Conservation (phyloP, 2,888 invertebrate species). For the Drosophila bunnanda region DNA sequence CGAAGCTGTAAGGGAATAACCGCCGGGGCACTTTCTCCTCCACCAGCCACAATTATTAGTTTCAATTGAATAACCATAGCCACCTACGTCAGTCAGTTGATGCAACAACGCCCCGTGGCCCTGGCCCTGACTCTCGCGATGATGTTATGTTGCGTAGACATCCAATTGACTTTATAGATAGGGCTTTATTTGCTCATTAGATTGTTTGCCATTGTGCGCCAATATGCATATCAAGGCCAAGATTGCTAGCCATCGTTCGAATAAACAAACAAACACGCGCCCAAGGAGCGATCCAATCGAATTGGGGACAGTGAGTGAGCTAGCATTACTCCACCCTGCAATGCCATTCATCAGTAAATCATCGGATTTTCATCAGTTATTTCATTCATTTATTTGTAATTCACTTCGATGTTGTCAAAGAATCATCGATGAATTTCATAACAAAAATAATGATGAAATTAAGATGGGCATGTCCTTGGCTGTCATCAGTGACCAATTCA, state of each 20-base stretch:
- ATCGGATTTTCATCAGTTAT: neutral
- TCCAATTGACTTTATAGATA: slow-evolving; percentile 38
- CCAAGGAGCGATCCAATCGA: neutral
- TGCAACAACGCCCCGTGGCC: slow-evolving; percentile 10
- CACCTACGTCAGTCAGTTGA: slow-evolving; percentile 3
- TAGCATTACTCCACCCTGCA: neutral
- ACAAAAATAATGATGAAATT: neutral
- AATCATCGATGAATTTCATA: neutral
- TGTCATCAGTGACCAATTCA: neutral
- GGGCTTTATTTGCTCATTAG: slow-evolving; percentile 42
- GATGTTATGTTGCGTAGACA: slow-evolving; percentile 35
- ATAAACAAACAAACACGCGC: slow-evolving; percentile 44
- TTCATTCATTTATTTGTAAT: neutral
- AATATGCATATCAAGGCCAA: slow-evolving; percentile 70
- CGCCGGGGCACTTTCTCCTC: slow-evolving; percentile 1
- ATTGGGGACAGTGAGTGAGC: slow-evolving; percentile 3
- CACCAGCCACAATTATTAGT: neutral
- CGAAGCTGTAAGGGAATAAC: slow-evolving; percentile 16
- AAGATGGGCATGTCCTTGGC: too few relatives aligned
- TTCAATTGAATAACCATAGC: neutral
- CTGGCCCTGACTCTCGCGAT: neutral
- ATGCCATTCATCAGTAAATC: too few relatives aligned
- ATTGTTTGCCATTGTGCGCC: slow-evolving; percentile 67
- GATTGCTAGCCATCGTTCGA: slow-evolving; percentile 52
- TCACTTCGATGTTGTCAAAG: neutral